phyloP scores from a whole-genome alignment of 2,113 vertebrate genomes.

The Mustelus asterias region DNA sequence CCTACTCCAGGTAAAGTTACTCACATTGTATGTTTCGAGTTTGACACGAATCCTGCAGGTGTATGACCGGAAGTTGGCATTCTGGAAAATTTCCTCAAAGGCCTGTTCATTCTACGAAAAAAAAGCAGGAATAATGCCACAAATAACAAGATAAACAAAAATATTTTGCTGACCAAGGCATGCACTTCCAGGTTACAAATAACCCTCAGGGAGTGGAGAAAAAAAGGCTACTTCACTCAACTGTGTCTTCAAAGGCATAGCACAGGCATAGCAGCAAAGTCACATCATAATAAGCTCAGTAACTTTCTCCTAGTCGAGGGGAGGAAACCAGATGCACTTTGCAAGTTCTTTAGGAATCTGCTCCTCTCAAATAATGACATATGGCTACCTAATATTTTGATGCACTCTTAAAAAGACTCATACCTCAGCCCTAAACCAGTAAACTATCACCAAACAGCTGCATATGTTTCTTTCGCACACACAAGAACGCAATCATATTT shows the following conservation, averaged over 20 bases:
- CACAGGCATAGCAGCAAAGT: no score
- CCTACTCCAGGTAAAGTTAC: slow-evolving; percentile 46
- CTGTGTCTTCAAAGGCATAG: neutral
- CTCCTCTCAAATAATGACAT: neutral
- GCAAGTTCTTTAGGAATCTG: neutral
- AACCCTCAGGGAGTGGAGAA: neutral
- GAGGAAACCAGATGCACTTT: neutral
- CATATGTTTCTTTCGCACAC: neutral
- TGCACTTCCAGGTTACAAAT: neutral
- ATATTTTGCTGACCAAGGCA: neutral
- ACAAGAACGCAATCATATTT: slow-evolving; percentile 31
- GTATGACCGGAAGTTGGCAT: slow-evolving; percentile 81
- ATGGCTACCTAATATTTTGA: neutral
- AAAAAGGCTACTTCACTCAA: neutral
- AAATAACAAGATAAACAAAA: neutral
- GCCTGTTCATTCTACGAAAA: slow-evolving; percentile 79
- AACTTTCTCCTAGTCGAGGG: neutral
- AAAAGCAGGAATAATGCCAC: slow-evolving; percentile 40
- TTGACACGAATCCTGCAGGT: slow-evolving; percentile 85
- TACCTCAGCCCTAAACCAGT: neutral
- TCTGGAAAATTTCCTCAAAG: slow-evolving; percentile 86
- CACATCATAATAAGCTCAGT: neutral
- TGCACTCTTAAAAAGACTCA: neutral
- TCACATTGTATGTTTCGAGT: slow-evolving; percentile 91
- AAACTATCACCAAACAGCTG: slow-evolving; percentile 18